Conservation (phyloP, 2,113 vertebrate species). For the Petroica traversi region DNA sequence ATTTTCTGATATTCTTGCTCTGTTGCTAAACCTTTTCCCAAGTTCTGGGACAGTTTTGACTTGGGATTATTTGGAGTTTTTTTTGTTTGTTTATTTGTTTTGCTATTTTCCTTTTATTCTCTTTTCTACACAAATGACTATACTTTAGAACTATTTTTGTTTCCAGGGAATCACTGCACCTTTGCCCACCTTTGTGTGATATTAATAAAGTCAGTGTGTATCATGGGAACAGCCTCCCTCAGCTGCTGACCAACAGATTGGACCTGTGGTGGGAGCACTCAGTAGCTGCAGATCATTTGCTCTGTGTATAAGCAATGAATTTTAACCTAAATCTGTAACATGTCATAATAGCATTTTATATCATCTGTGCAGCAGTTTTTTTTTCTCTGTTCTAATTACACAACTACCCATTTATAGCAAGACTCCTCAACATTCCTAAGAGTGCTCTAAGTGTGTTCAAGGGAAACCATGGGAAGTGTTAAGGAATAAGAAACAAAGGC, state of each 20-base stretch:
- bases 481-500: background rate
- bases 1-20: background rate
- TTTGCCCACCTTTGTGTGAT: background rate
- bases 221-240: background rate
- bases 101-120: background rate
- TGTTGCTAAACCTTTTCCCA: background rate
- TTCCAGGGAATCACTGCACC: background rate
- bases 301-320: background rate
- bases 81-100: background rate
- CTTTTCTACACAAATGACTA: background rate
- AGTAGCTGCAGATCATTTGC: background rate
- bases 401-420: background rate
- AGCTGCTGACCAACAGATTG: background rate
- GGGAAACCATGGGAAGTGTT: background rate
- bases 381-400: background rate
- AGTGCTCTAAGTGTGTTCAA: background rate
- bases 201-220: background rate
- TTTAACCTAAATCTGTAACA: background rate
- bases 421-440: background rate
- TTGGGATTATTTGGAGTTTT: background rate
- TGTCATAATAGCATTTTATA: background rate
- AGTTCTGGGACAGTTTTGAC: background rate
- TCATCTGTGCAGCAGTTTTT: background rate
- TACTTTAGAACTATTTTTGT: background rate
- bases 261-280: background rate